Evolutionary conservation across 2,797 vertebrate genomes (phyloP), one percentile per base, ranked within the genome.

Genomic region (Tamandua tetradactyla): DNA sequence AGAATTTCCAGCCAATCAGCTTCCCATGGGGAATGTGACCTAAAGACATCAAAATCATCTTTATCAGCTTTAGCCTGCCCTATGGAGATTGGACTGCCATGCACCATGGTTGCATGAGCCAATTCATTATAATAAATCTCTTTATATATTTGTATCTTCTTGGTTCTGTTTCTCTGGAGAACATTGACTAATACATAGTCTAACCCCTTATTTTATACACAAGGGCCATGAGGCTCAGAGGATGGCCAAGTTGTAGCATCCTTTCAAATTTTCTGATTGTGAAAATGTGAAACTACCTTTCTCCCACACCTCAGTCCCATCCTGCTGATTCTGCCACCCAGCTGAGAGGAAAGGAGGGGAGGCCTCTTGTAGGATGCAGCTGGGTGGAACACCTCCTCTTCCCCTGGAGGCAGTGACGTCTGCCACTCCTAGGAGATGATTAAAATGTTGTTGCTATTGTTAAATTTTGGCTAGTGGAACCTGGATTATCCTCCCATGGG

Each of bases 401-500:
- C 88, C 95, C 83, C 90, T 69, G 92, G 82, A 92, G 90, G 90
- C 47, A 37, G 92, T 97, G 96, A 97, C 93, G 74, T 88, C 87
- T 62, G n/a, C 92, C 89, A 90, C 91, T 95, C 82, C 94, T 93
- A 76, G 64, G 90, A 95, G 96, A 89, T 23, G 20, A 82, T 75
- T 75, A 74, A 89, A 91, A 72, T 47, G 83, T 84, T 68, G 85
- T 61, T 80, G 86, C 94, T 95, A 97, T 97, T 97, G 96, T 97
- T 96, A 25, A 42, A 40, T 80, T 87, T 90, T 96, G 96, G 90
- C 59, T 0, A 96, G 61, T 83, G 59, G 85, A 86, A 94, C 92
- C 88, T 89, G 93, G 88, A 66, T 94, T 80, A 72, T 87, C 87
- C 69, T 94, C 88, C 64, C 57, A 1, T 9, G 79, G 66, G 92